Conservation (phyloP, 92 coral and sea anemone genomes). For the Epizoanthus scotinus region DNA sequence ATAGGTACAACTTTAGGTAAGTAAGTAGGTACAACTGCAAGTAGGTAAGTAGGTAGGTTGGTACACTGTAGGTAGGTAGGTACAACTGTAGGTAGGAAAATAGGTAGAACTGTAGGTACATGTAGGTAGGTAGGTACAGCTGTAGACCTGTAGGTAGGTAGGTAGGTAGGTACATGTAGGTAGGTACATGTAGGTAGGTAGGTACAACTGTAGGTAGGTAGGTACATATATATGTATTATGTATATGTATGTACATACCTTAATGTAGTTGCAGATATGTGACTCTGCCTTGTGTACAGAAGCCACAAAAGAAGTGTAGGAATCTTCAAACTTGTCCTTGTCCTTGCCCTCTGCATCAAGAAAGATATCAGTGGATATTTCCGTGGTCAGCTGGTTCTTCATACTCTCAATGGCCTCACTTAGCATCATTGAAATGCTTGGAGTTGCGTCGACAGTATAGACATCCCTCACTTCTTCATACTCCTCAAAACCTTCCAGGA, state of each 20-base stretch:
- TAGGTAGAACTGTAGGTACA: no score
- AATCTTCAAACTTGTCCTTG: slow-evolving; percentile 83
- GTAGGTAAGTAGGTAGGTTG: no score
- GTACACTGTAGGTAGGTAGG: no score
- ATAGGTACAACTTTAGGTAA: no score
- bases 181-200: no score
- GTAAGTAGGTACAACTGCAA: no score
- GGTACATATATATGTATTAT: no score
- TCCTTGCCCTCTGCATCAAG: slow-evolving; percentile 85
- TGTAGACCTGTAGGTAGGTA: no score
- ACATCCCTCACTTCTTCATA: slow-evolving; percentile 77
- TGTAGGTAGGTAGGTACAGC: no score
- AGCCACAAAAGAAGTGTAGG: slow-evolving; percentile 81
- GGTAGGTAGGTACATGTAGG: no score
- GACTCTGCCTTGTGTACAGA: slow-evolving; percentile 79
- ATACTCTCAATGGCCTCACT: slow-evolving; percentile 58
- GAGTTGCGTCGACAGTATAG: slow-evolving; percentile 53
- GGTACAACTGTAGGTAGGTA: no score
- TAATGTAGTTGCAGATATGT: slow-evolving; percentile 77
- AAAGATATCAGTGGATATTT: slow-evolving; percentile 68
- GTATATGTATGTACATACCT: slow-evolving; percentile 49
- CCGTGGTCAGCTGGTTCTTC: slow-evolving; percentile 68
- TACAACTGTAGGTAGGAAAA: no score
- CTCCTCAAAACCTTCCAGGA: slow-evolving; percentile 65
- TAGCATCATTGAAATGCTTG: slow-evolving; percentile 80